Conservation (phyloP, 2,113 vertebrate species). For the Eulemur rufifrons region DNA sequence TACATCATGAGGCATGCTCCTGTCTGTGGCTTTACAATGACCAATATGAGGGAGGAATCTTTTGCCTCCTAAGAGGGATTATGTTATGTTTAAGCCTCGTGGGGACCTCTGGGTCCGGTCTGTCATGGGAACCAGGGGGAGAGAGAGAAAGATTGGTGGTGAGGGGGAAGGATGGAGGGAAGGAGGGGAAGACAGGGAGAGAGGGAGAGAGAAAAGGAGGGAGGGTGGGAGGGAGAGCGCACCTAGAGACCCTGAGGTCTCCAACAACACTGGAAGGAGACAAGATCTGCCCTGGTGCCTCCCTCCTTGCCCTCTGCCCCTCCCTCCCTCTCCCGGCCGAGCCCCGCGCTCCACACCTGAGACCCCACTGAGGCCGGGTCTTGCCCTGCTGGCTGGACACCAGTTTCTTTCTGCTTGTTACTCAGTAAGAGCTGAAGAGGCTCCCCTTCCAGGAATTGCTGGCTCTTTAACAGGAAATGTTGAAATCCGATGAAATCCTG, state of each 20-base stretch:
- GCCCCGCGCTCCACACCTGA: neutral
- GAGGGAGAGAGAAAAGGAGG: rapidly evolving
- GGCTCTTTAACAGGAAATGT: neutral
- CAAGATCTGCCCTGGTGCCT: rapidly evolving
- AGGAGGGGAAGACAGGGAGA: neutral
- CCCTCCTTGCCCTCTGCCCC: neutral
- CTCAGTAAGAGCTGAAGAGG: neutral
- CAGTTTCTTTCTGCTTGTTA: neutral
- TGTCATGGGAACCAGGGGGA: no score
- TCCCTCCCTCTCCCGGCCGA: neutral
- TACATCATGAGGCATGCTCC: rapidly evolving
- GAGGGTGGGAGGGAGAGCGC: neutral
- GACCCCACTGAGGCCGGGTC: no score
- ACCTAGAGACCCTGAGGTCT: neutral
- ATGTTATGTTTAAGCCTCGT: rapidly evolving
- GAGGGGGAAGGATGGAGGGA: neutral
- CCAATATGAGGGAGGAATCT: neutral
- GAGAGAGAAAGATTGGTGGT: neutral
- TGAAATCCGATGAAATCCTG: neutral
- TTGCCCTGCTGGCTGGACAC: neutral
- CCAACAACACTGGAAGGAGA: no score
- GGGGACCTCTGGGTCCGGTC: no score
- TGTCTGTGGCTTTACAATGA: neutral
- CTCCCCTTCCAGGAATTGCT: neutral
- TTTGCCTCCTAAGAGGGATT: neutral